Conservation (phyloP, 2,113 vertebrate genomes). For the Percina caprodes region DNA sequence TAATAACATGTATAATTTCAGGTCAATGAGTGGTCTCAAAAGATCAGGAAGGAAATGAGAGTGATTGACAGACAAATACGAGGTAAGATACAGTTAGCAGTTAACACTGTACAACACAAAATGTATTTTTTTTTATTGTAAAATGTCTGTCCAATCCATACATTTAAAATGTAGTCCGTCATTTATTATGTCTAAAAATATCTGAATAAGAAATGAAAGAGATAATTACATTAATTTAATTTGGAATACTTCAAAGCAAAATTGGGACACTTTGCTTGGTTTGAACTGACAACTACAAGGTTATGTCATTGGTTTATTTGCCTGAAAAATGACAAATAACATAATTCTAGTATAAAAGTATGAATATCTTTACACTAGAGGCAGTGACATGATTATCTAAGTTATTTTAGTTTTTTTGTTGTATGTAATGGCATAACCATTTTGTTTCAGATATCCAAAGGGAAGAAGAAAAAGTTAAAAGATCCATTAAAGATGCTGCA, state of each 20-base stretch:
- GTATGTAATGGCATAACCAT: neutral
- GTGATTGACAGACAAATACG: conserved; percentile 97
- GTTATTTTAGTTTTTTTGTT: neutral
- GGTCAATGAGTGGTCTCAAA: conserved; percentile 96
- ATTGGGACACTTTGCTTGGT: neutral
- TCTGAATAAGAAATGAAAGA: neutral
- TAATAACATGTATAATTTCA: conserved; percentile 67
- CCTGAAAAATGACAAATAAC: neutral
- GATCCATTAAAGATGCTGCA: conserved; percentile 96
- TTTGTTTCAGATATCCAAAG: conserved; percentile 92
- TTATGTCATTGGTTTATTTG: neutral
- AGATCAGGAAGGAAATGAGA: conserved; percentile 97
- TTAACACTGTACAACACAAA: neutral
- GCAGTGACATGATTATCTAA: neutral
- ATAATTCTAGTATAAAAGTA: neutral
- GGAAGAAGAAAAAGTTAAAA: conserved; percentile 97
- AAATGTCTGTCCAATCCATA: neutral
- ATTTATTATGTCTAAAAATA: neutral
- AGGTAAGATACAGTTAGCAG: conserved; percentile 83
- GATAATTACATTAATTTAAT: neutral
- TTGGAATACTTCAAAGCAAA: neutral
- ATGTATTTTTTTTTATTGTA: neutral
- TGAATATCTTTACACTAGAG: neutral
- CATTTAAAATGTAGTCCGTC: neutral
- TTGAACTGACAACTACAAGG: neutral